These are phyloP conservation scores for Colostygia pectinataria DNA, from an alignment of 2,888 invertebrate genomes.

Conservation along the genomic window DNA sequence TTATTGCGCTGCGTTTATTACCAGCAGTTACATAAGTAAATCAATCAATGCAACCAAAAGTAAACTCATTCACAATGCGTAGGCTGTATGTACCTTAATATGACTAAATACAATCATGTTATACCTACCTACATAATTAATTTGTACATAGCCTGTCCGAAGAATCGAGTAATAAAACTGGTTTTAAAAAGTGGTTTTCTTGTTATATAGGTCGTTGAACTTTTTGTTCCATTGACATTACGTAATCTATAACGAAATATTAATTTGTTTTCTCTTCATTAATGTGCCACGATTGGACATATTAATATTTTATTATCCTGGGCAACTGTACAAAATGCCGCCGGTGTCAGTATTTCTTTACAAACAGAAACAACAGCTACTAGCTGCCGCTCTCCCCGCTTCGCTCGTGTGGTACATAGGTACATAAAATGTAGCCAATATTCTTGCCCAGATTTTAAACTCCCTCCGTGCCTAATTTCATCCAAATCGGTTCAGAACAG, in stretches of 20 bases:
- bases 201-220: slow-evolving; percentile 75
- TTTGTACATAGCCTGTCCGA: slow-evolving; percentile 20
- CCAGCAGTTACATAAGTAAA: no score
- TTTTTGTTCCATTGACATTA: slow-evolving; percentile 64
- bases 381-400: no score
- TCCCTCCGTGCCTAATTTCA: no score
- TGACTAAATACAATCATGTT: slow-evolving; percentile 5
- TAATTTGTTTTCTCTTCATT: slow-evolving; percentile 64
- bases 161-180: slow-evolving; percentile 59
- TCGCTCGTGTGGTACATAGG: no score
- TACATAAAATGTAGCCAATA: no score
- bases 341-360: no score
- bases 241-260: slow-evolving; percentile 57
- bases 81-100: slow-evolving; percentile 15
- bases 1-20: slow-evolving; percentile 4
- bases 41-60: slow-evolving; percentile 32
- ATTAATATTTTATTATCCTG: slow-evolving; percentile 5
- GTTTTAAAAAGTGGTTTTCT: slow-evolving; percentile 75
- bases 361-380: no score
- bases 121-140: slow-evolving; percentile 18
- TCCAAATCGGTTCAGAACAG: no score
- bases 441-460: no score
- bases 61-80: slow-evolving; percentile 20
- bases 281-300: slow-evolving; percentile 30
- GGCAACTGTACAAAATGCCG: no score